Evolutionary conservation across 1,140 invertebrate species (phyloP), one percentile per base, ranked within the genome.

Genomic region (Lasaia peninsularis): DNA sequence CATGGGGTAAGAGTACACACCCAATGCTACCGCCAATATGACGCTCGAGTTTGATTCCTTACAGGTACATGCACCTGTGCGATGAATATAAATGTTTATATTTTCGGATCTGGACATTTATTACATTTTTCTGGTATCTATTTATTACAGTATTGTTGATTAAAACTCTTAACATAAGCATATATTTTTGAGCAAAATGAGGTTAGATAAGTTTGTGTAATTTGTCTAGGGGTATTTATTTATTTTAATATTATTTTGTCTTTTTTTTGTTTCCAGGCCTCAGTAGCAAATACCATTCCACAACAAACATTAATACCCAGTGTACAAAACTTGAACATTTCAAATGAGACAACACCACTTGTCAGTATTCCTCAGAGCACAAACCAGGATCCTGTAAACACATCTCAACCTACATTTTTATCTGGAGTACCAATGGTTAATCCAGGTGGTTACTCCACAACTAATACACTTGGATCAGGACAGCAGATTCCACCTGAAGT

Each of bases 381-480:
- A 54, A 69, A 52, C 60, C 63, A 71, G 32, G 69, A 71, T 28
- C 48, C 63, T 33, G 18, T 59, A 37, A 72, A 73, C 18, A 52
- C 48, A 35, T 71, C 82, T 24, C 81, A 87, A 52, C 84, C 86
- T 44, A 78, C 80, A 33, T 90, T 90, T 63, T 67, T 90, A 24
- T 81, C 85, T 18, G 89, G 89, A 49, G 85, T 90, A 2, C 89
- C 89, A 14, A 85, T 90, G 87, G 88, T 90, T 2, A 89, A 82
- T 44, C 83, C 86, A 49, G 81, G 73, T n/a, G 67, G 20, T 48
- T 78, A 63, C 58, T 52, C n/a, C 3, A 6, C 34, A n/a, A 16
- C 21, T 2, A 28, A 14, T 12, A 40, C 33, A 21, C 63, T 31
- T 48, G 16, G 20, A 52, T 18, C 20, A 51, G 32, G 58, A 11